Evolutionary conservation across 2,113 vertebrate genomes (phyloP).

Genomic region (Elaphurus davidianus): DNA sequence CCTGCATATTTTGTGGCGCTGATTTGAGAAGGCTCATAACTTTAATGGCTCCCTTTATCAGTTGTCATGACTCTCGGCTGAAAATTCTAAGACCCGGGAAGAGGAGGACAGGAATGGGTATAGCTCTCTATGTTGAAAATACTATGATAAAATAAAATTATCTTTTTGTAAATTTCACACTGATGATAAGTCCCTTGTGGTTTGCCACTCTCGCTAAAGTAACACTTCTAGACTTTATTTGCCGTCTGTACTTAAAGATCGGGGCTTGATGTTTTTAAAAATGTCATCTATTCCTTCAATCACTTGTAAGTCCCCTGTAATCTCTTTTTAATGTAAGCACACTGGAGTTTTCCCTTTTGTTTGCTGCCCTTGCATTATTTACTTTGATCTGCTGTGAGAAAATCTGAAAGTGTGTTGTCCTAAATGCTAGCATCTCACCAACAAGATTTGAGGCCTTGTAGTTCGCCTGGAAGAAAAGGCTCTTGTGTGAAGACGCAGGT

Average conservation of each 20-base stretch:
- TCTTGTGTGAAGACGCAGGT: conserved; percentile 87
- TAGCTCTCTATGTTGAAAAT: conserved; percentile 35
- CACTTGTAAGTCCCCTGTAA: conserved; percentile 85
- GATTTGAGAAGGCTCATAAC: conserved; percentile 55
- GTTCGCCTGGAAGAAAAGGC: conserved; percentile 84
- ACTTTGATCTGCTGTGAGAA: conserved; percentile 89
- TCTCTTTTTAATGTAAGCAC: conserved; percentile 86
- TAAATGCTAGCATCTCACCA: conserved; percentile 88
- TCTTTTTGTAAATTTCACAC: conserved; percentile 28
- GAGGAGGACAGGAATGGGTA: conserved; percentile 17
- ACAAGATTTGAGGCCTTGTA: conserved; percentile 87
- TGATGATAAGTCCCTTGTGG: conserved; percentile 61
- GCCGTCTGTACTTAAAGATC: conserved; percentile 80
- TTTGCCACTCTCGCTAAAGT: conserved; percentile 68
- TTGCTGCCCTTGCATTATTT: conserved; percentile 87
- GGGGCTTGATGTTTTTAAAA: conserved; percentile 82
- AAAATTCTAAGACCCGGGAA: conserved; percentile 53
- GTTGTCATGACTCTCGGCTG: conserved; percentile 30
- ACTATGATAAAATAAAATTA: conserved; percentile 36
- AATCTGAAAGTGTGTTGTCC: conserved; percentile 88
- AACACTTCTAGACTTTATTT: conserved; percentile 60
- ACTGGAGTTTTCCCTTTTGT: conserved; percentile 85
- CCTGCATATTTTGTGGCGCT: neutral
- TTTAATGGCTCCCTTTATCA: conserved; percentile 63
- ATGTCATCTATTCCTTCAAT: conserved; percentile 85